These are phyloP conservation scores for Petrocephalus microphthalmus DNA, from an alignment of 2,113 vertebrate genomes.

Conservation along the genomic window DNA sequence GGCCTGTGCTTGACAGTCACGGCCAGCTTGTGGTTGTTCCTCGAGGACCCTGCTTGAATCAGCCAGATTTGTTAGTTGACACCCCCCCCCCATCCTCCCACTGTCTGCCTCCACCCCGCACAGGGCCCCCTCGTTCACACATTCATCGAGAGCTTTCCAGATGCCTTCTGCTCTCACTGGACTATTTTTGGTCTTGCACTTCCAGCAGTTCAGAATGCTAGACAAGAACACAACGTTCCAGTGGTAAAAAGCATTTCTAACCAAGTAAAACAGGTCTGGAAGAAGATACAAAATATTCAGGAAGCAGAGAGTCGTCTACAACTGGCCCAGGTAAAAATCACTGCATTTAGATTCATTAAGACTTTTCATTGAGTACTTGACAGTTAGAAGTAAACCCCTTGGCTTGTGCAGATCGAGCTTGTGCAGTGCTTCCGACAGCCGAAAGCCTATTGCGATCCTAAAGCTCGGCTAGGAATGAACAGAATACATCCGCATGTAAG, in stretches of 20 bases:
- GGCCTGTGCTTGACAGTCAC: background rate
- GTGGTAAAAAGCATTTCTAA: background rate
- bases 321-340: background rate
- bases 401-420: background rate
- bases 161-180: constrained; percentile 40
- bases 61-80: constrained; percentile 36
- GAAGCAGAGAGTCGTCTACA: background rate
- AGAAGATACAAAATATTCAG: background rate
- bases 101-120: constrained; percentile 19
- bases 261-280: background rate
- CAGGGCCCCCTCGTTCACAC: background rate
- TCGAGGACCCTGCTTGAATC: constrained; percentile 8
- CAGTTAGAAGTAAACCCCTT: background rate
- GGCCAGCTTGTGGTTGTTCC: background rate
- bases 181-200: constrained; percentile 42
- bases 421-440: background rate
- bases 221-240: background rate
- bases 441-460: background rate
- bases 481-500: background rate
- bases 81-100: constrained; percentile 16
- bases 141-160: constrained; percentile 33
- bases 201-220: constrained; percentile 21
- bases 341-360: background rate
- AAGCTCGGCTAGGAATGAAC: background rate
- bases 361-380: background rate